Base-by-base conservation (phyloP, 2,888 invertebrate species). In the Amorpha juglandis region DNA sequence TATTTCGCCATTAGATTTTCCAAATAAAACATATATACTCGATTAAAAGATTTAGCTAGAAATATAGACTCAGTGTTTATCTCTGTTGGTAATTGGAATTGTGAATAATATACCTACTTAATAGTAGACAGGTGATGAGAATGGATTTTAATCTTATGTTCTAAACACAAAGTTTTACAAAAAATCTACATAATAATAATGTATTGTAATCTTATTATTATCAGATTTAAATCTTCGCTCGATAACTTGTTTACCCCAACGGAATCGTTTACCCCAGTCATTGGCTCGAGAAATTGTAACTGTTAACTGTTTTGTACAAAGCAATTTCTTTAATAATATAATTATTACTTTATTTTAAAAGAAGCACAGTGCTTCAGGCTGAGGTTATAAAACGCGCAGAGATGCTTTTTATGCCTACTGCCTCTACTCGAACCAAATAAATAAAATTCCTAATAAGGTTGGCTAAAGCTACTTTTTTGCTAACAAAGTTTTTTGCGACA, bases 31-130 rank as follows among this genome's bases (percentile, higher is more conserved):
- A 27, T 27, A 27, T 27, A 27, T 4, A n/a, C 4, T 27, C 27
- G 27, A 45, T 65, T 63, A 64, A 48, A 69, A 63, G 48, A 63
- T 68, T 64, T 69, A 70, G 66, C 62, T 68, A 69, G 64, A 45
- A 66, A 55, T 19, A 64, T 65, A 67, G 47, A 52, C 55, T 58
- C 67, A 66, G 62, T 50, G 11, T 64, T 48, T 63, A 51, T 51
- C 35, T 19, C 21, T 62, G 52, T 53, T 42, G 55, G 64, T 58
- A 58, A 58, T 12, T 58, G 38, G 58, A 58, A 9, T 58, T 58
- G 58, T 58, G 42, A 6, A 19, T 38, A 38, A 38, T 35, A 42
- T 42, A 42, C 11, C 42, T 42, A 42, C 42, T 9, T 45, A 45
- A 45, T 45, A 45, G 4, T 12, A 38, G 7, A 38, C 38, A 38